Evolutionary conservation across 2,797 vertebrate species (phyloP).

Genomic region (Orientallactaga sibirica): DNA sequence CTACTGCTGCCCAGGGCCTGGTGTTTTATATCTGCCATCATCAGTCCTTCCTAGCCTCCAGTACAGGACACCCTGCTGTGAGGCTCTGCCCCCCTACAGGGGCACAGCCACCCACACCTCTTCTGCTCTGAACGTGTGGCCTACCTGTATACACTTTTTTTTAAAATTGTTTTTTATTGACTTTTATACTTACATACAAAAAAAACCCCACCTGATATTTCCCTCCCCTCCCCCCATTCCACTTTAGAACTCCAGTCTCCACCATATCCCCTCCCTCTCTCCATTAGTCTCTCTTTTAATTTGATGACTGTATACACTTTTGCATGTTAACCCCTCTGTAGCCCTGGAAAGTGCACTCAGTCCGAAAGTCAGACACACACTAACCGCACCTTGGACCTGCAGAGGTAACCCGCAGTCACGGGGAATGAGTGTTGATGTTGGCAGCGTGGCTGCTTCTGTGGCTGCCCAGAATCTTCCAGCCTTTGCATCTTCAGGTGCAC

Average conservation of each 20-base stretch:
- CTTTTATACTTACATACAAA: no score
- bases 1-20: rapidly evolving
- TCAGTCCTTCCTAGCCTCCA: background rate
- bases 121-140: background rate
- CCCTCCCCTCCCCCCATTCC: no score
- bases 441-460: background rate
- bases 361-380: background rate
- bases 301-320: no score
- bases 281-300: no score
- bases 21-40: background rate
- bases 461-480: background rate
- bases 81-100: background rate
- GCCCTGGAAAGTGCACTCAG: background rate
- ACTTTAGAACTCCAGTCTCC: no score
- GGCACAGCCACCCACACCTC: background rate
- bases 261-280: no score
- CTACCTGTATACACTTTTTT: background rate
- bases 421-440: background rate
- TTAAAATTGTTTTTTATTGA: no score
- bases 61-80: background rate
- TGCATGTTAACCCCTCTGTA: background rate
- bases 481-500: background rate
- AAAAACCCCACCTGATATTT: no score
- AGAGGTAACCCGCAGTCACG: background rate
- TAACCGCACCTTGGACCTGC: background rate